phyloP scores from a whole-genome alignment of 1,140 invertebrate species.

The Chymomyza costata region DNA sequence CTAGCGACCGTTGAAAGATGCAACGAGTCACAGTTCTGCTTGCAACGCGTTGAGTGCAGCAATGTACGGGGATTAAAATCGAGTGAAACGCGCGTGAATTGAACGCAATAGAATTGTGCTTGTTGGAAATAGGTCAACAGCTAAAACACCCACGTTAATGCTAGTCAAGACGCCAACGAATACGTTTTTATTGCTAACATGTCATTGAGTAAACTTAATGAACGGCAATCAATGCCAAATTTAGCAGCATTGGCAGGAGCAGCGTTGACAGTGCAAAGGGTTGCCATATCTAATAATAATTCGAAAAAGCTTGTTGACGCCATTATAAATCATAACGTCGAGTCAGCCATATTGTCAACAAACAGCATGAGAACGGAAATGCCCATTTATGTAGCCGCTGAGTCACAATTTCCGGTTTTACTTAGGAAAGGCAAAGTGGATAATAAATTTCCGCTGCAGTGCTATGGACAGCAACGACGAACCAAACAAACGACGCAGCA shows the following conservation, averaged over 20 bases:
- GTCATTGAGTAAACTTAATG: conserved; percentile 4
- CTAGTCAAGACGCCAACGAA: no score
- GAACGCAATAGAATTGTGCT: background rate
- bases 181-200: no score
- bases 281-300: conserved; percentile 24
- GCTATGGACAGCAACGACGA: no score
- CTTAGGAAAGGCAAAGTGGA: no score
- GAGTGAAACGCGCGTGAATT: conserved; percentile 10
- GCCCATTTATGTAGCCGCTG: conserved; percentile 27
- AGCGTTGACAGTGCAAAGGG: conserved; percentile 2
- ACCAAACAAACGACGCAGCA: no score
- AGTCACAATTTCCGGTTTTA: conserved; percentile 34
- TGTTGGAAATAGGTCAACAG: conserved; percentile 54
- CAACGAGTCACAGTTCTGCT: conserved; percentile 39
- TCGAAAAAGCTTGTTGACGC: conserved; percentile 24
- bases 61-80: conserved; percentile 23
- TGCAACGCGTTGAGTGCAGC: conserved; percentile 60
- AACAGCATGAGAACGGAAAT: conserved; percentile 38
- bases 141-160: conserved; percentile 10
- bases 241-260: background rate
- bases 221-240: background rate
- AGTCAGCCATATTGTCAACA: conserved; percentile 42
- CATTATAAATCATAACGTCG: conserved; percentile 36
- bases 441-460: no score
- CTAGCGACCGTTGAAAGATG: conserved; percentile 41